Base-by-base conservation (phyloP, 2,797 vertebrate species). In the Pseudochirops cupreus region DNA sequence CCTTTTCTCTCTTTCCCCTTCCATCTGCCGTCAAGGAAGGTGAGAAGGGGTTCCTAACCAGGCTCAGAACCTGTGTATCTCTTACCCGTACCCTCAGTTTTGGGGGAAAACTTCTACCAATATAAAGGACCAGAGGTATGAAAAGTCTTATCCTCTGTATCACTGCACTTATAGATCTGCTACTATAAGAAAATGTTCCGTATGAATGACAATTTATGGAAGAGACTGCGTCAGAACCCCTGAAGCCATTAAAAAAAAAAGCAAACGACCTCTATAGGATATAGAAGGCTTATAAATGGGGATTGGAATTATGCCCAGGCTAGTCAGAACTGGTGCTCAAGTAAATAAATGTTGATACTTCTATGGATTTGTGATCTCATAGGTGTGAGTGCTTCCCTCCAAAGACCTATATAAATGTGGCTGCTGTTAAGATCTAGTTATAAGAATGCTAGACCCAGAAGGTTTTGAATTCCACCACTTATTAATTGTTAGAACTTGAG, bases 1-100 rank as follows among this genome's bases (percentile, higher is more conserved):
- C 14, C 46, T 33, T 62, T 93, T 92, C 14, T 5, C 26, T 28
- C 3, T 59, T 67, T 56, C 91, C 5, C 92, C 29, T 54, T 97
- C 53, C 92, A 26, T 94, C n/a, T 94, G n/a, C 56, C 55, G 94
- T 93, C 94, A 26, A 50, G n/a, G 4, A 82, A 82, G 74, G 74
- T 26, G 39, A 21, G 74, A 87, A 87, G 9, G 74, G 74, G 50
- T 87, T 87, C 46, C 74, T 87, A 87, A 87, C 39, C 74, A 46
- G 39, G 24, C 21, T 87, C 39, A 87, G 74, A 87, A 3, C n/a
- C 5, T 39, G 5, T 74, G 67, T 74, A 82, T 21, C 74, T 87
- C 39, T 87, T 87, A 82, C 24, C 39, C 39, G 9, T 2, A 16
- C 67, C 74, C 7, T 9, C 39, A 9, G 24, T 26, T 46, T 11